phyloP scores from a whole-genome alignment of 2,113 vertebrate species.

The Oenanthe melanoleuca region DNA sequence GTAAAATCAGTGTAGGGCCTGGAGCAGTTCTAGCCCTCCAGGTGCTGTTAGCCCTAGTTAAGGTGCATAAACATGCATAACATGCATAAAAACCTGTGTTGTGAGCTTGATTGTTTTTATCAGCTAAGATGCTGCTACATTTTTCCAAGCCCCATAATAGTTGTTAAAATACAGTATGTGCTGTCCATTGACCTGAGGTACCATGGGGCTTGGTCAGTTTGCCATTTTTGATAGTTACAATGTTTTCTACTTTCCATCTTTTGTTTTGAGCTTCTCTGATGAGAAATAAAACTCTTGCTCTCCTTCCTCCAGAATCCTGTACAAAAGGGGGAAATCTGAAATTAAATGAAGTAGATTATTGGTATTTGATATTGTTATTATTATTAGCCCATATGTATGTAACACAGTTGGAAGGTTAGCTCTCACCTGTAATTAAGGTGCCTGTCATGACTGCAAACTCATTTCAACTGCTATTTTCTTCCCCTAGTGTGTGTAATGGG shows the following conservation, averaged over 20 bases:
- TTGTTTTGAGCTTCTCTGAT: neutral
- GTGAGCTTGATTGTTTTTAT: neutral
- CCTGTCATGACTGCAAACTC: neutral
- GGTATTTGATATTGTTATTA: neutral
- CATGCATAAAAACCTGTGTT: neutral
- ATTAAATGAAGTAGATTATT: neutral
- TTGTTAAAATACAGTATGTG: neutral
- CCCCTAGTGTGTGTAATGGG: neutral
- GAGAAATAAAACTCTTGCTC: neutral
- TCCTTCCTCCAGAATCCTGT: neutral
- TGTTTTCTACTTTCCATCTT: neutral
- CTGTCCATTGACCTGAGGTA: neutral
- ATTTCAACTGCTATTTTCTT: neutral
- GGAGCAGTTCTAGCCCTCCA: neutral
- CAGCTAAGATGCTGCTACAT: neutral
- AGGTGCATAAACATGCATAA: neutral
- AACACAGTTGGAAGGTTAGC: neutral
- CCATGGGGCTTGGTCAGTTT: neutral
- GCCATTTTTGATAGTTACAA: neutral
- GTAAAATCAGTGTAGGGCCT: neutral
- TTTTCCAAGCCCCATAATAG: neutral
- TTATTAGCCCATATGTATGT: neutral
- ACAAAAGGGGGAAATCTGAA: neutral
- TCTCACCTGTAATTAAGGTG: neutral
- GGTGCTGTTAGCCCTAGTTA: neutral